Conservation (phyloP, 2,113 vertebrate genomes). For the Microtus ochrogaster region DNA sequence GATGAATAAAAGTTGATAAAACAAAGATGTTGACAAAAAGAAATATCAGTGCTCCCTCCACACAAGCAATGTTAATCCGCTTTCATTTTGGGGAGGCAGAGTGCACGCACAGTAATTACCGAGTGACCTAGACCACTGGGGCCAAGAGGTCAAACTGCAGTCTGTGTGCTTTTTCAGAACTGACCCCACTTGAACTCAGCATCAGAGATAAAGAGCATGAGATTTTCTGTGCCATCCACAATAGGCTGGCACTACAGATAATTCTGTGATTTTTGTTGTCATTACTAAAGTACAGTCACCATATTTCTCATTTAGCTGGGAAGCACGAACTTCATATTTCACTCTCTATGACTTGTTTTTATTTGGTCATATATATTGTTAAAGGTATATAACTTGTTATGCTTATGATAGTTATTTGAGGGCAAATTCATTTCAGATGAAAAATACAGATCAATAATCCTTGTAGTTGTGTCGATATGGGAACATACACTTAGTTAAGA, state of each 20-base stretch:
- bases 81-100: slow-evolving; percentile 68
- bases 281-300: slow-evolving; percentile 22
- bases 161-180: slow-evolving; percentile 13
- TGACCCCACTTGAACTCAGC: slow-evolving; percentile 55
- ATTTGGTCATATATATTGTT: neutral
- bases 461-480: neutral
- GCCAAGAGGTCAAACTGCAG: slow-evolving; percentile 43
- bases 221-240: slow-evolving; percentile 36
- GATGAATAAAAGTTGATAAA: slow-evolving; percentile 19
- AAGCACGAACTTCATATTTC: neutral
- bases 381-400: neutral
- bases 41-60: slow-evolving; percentile 52
- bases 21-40: slow-evolving; percentile 23
- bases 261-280: neutral
- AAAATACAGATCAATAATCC: neutral
- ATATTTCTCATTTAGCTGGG: neutral
- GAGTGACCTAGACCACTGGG: slow-evolving; percentile 12
- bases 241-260: neutral
- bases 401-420: neutral
- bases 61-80: slow-evolving; percentile 77
- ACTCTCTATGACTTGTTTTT: neutral
- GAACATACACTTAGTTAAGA: neutral
- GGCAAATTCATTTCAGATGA: neutral
- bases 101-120: slow-evolving; percentile 19
- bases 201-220: slow-evolving; percentile 37